phyloP scores from a whole-genome alignment of 2,888 invertebrate species.

The Torymus tubicola region DNA sequence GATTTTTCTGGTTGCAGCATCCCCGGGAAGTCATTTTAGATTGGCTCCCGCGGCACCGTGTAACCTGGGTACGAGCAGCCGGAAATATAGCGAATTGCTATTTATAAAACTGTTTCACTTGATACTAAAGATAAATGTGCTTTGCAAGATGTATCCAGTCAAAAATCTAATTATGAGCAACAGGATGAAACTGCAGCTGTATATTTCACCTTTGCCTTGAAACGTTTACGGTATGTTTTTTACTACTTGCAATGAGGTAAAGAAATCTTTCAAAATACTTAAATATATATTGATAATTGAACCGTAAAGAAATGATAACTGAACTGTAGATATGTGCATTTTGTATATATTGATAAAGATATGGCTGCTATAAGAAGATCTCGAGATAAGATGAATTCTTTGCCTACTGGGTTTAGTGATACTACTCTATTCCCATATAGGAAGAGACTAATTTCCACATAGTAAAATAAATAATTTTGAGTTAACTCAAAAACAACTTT shows the following conservation, averaged over 20 bases:
- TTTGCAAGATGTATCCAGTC: slow-evolving; percentile 78
- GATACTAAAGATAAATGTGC: slow-evolving; percentile 90
- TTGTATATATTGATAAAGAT: slow-evolving; percentile 82
- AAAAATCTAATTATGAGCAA: slow-evolving; percentile 73
- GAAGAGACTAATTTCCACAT: slow-evolving; percentile 65
- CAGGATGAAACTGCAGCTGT: slow-evolving; percentile 84
- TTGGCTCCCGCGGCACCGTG: no score
- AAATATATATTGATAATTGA: background rate
- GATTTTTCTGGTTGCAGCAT: no score
- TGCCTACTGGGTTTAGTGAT: slow-evolving; percentile 75
- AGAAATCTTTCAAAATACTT: background rate
- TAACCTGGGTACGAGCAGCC: no score
- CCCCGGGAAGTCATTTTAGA: no score
- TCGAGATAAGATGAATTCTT: slow-evolving; percentile 79
- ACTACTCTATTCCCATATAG: slow-evolving; percentile 69
- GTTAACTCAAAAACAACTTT: background rate
- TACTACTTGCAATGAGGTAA: slow-evolving; percentile 1
- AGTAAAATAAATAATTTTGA: slow-evolving; percentile 61
- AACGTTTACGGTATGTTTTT: slow-evolving; percentile 80
- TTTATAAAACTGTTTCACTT: no score
- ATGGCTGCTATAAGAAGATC: slow-evolving; percentile 76
- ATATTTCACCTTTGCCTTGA: slow-evolving; percentile 87
- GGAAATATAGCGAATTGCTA: no score
- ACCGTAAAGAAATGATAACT: slow-evolving; percentile 82
- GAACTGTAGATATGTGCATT: slow-evolving; percentile 79